A percentile compares a stretch with the other conserved stretches of the same genome.
phyloP scores from a whole-genome alignment of 2,113 vertebrate genomes.

The Rhodinocichla rosea region DNA sequence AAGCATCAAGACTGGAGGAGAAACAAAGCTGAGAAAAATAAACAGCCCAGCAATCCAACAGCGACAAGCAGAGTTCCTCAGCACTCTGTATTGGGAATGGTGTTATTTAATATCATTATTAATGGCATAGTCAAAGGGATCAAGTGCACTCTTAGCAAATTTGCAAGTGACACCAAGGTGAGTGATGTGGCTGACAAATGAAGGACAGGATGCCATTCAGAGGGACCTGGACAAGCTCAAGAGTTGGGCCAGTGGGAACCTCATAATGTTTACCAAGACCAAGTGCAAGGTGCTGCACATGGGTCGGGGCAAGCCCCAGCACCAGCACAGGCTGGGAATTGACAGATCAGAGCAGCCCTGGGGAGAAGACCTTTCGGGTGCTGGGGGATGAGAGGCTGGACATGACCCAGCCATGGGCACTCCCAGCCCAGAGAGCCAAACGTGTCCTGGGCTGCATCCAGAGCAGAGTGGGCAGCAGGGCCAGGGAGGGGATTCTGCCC shows the following conservation, averaged over 20 bases:
- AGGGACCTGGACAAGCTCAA: neutral
- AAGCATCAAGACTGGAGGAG: neutral
- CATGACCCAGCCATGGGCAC: neutral
- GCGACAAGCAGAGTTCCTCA: neutral
- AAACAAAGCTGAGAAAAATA: neutral
- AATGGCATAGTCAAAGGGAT: neutral
- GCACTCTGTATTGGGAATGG: neutral
- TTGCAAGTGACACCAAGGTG: neutral
- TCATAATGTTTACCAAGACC: neutral
- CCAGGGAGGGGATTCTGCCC: neutral
- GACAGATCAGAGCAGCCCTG: neutral
- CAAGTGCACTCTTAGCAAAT: neutral
- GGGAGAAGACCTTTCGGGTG: rapidly evolving
- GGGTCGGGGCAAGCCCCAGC: rapidly evolving
- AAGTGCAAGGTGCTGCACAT: neutral
- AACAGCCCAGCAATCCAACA: neutral
- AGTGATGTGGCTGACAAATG: neutral
- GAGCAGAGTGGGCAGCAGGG: neutral
- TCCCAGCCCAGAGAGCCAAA: neutral
- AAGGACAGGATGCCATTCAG: neutral
- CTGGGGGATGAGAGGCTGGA: neutral
- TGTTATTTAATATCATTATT: neutral
- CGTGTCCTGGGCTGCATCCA: neutral
- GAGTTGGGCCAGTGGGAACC: neutral
- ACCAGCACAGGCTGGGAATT: neutral